These are phyloP conservation scores for Sclerurus mexicanus DNA, from an alignment of 2,113 vertebrate genomes.

Conservation along the genomic window DNA sequence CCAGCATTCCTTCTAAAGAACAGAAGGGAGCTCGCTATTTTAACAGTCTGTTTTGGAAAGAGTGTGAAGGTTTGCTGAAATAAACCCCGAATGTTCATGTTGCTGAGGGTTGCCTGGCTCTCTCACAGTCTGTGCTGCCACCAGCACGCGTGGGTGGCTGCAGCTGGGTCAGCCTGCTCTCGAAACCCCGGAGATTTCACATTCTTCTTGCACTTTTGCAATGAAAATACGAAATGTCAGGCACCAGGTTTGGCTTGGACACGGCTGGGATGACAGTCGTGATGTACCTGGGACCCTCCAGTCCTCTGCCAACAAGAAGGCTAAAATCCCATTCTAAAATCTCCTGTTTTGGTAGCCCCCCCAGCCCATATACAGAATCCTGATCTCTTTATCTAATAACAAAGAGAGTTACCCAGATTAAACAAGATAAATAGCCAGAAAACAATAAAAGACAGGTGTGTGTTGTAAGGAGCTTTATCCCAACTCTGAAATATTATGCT, in stretches of 20 bases:
- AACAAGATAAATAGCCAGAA: background rate
- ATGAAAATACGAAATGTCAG: background rate
- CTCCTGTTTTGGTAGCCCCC: background rate
- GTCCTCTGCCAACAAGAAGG: background rate
- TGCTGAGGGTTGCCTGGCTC: background rate
- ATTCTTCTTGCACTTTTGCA: background rate
- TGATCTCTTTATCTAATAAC: background rate
- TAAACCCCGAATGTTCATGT: background rate
- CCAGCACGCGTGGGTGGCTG: background rate
- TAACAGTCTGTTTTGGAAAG: background rate
- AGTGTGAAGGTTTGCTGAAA: background rate
- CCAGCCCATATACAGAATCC: background rate
- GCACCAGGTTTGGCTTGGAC: background rate
- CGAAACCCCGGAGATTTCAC: background rate
- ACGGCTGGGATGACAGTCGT: background rate
- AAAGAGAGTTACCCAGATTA: background rate
- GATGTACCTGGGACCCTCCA: background rate
- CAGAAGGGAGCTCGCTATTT: background rate
- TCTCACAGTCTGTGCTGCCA: background rate
- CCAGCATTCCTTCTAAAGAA: accelerated
- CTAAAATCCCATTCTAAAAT: background rate
- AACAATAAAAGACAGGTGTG: background rate
- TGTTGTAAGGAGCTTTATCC: background rate
- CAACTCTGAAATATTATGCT: background rate
- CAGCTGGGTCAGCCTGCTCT: background rate